phyloP scores from a whole-genome alignment of 2,888 invertebrate genomes.

The Trisateles emortualis region DNA sequence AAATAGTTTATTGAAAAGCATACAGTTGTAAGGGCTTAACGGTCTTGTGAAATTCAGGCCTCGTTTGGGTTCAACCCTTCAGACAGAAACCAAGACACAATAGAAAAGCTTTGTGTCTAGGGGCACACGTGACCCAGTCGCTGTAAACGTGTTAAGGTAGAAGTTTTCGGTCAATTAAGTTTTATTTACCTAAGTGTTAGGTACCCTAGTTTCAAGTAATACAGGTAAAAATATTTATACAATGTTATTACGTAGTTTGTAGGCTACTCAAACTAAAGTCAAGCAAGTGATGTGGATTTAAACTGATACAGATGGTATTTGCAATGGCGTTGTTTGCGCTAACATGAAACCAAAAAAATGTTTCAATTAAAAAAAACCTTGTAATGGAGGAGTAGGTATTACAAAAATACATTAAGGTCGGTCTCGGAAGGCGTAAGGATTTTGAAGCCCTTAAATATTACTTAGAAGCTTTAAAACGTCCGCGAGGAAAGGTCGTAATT shows the following conservation, averaged over 20 bases:
- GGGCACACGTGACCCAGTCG: too few relatives aligned
- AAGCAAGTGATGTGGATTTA: too few relatives aligned
- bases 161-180: too few relatives aligned
- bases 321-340: neutral
- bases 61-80: neutral
- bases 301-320: too few relatives aligned
- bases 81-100: neutral
- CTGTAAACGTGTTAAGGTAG: too few relatives aligned
- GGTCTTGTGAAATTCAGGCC: neutral
- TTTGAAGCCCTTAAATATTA: constrained; percentile 49
- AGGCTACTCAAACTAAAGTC: too few relatives aligned
- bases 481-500: constrained; percentile 42
- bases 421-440: constrained; percentile 38
- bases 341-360: constrained; percentile 1
- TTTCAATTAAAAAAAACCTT: constrained; percentile 40
- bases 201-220: too few relatives aligned
- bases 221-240: too few relatives aligned
- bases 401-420: constrained; percentile 47
- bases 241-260: too few relatives aligned
- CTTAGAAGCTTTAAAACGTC: constrained; percentile 51
- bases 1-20: constrained; percentile 14
- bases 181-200: too few relatives aligned
- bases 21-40: neutral
- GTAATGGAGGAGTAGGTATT: constrained; percentile 29
- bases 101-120: neutral